These are phyloP conservation scores for Scylla paramamosain DNA, from an alignment of 1,140 invertebrate species.

Conservation along the genomic window DNA sequence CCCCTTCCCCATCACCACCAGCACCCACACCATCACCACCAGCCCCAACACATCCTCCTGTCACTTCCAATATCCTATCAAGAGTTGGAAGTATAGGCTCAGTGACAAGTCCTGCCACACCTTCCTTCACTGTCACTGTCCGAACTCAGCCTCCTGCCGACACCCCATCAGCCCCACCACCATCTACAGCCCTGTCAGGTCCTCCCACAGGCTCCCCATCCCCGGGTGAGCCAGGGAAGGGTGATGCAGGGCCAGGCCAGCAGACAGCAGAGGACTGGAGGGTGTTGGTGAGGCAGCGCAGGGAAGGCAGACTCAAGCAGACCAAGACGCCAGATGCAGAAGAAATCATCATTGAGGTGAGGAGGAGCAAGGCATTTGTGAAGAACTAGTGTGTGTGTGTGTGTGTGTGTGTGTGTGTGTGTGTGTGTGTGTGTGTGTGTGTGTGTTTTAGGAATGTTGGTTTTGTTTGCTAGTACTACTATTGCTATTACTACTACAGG, in stretches of 20 bases:
- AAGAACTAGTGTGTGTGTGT: background rate
- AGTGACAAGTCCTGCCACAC: slow-evolving; percentile 77
- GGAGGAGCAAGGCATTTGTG: background rate
- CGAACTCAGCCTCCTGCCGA: slow-evolving; percentile 77
- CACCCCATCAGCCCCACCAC: too few relatives aligned
- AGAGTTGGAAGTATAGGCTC: background rate
- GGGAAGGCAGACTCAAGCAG: slow-evolving; percentile 84
- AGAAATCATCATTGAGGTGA: slow-evolving; percentile 77
- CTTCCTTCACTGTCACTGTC: slow-evolving; percentile 77
- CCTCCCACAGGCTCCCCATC: slow-evolving; percentile 55
- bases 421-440: too few relatives aligned
- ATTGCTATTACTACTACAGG: too few relatives aligned
- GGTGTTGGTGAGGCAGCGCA: slow-evolving; percentile 84
- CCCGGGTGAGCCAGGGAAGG: slow-evolving; percentile 66
- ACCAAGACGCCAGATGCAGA: slow-evolving; percentile 74
- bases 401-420: background rate
- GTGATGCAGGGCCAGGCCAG: slow-evolving; percentile 71
- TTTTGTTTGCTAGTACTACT: too few relatives aligned
- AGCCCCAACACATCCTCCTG: background rate
- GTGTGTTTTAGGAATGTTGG: too few relatives aligned
- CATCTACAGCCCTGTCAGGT: slow-evolving; percentile 52
- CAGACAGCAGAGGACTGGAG: slow-evolving; percentile 77
- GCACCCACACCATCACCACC: background rate
- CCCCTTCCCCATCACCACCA: background rate
- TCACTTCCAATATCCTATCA: slow-evolving; percentile 13